Conservation (phyloP, 2,888 invertebrate species). For the Drosophila quinaria region DNA sequence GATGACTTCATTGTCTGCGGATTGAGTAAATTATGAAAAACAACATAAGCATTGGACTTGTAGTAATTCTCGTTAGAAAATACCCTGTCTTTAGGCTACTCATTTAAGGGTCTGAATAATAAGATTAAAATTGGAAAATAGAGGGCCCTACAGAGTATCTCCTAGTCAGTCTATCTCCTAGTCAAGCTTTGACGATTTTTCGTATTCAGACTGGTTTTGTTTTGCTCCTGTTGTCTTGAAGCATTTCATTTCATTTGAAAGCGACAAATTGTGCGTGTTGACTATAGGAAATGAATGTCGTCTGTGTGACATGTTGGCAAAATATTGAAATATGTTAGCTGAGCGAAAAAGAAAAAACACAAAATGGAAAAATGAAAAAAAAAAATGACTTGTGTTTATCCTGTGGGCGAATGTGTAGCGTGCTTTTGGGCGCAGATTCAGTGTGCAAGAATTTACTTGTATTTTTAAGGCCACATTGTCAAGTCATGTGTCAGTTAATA, state of each 20-base stretch:
- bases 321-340: conserved; percentile 70
- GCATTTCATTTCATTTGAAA: conserved; percentile 71
- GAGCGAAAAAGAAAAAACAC: conserved; percentile 1
- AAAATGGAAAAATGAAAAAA: conserved; percentile 7
- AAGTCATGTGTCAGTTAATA: conserved; percentile 13
- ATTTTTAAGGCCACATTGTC: neutral
- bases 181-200: neutral
- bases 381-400: conserved; percentile 51
- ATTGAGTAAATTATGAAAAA: conserved; percentile 7
- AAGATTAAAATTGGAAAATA: no score
- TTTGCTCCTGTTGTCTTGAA: conserved; percentile 41
- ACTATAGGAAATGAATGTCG: conserved; percentile 77
- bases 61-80: neutral
- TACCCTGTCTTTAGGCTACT: neutral
- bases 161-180: rapidly evolving
- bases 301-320: conserved; percentile 72
- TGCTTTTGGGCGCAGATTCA: conserved; percentile 21
- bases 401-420: conserved; percentile 39
- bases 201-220: conserved; percentile 16
- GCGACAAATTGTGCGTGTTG: conserved; percentile 80
- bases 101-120: neutral
- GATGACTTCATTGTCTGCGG: neutral
- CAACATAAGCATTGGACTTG: neutral
- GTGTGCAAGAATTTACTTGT: conserved; percentile 32
- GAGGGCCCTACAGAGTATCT: conserved; percentile 9